Conservation (phyloP, 2,888 invertebrate species). For the Saturnia pavonia region DNA sequence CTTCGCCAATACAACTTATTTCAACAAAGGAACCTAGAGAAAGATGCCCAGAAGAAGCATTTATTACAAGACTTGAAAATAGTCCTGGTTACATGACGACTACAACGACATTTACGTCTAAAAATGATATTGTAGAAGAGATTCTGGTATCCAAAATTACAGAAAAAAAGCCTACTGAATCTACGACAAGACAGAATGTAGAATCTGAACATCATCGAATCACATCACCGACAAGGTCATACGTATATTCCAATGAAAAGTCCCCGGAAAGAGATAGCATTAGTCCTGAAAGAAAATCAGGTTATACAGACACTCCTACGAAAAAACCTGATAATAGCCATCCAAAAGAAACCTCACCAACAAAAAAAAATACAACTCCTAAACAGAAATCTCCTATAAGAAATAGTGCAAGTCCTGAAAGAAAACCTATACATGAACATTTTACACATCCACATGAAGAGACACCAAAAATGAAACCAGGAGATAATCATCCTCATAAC, state of each 20-base stretch:
- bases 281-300: conserved; percentile 17
- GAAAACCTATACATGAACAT: neutral
- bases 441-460: neutral
- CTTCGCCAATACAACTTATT: no score
- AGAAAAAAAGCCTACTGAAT: neutral
- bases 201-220: neutral
- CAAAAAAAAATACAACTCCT: conserved; percentile 7
- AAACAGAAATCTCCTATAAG: neutral
- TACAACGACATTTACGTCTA: conserved; percentile 29
- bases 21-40: no score
- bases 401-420: conserved; percentile 16
- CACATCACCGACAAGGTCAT: neutral
- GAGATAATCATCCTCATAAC: conserved; percentile 14
- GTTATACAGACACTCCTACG: conserved; percentile 13
- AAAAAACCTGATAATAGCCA: conserved; percentile 19
- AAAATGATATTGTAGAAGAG: conserved; percentile 24
- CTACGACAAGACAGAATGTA: neutral
- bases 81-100: conserved; percentile 28
- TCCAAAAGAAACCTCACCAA: conserved; percentile 20
- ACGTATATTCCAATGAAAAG: neutral
- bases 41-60: no score
- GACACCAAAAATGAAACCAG: conserved; percentile 1
- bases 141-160: neutral
- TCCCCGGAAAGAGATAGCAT: neutral
- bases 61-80: conserved; percentile 9